Base-by-base conservation (phyloP, 2,113 vertebrate genomes). In the Glareola pratincola region DNA sequence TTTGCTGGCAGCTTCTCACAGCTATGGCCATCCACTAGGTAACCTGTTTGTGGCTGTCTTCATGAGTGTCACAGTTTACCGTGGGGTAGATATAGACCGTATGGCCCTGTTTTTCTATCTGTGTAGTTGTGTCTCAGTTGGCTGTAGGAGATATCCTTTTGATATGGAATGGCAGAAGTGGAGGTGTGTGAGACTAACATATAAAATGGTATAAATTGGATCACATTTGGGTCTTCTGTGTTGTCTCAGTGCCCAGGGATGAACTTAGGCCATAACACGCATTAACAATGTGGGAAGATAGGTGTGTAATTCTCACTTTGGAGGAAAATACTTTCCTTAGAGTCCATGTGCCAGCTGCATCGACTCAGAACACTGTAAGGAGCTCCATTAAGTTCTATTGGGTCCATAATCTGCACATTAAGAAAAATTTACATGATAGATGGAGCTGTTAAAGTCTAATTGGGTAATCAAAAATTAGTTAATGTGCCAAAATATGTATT, bases 401-500 rank as follows among this genome's bases (percentile, higher is more conserved):
- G 96, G 97, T 97, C 96, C 94, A 97, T 97, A 97, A 96, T 96
- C 94, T 94, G 60, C 95, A 62, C 92, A 94, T 97, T 96, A 97
- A 95, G 88, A 97, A 95, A 96, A 96, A 96, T 97, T 95, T 96
- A 96, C 94, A 75, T 96, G 95, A 97, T 96, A 96, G 95, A 97
- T 97, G 92, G 88, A 94, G 94, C 96, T 96, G 92, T 97, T 95
- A 95, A 94, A 95, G 76, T 97, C 94, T 96, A 97, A 97, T 96
- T 95, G 94, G 83, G 94, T 97, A 97, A 96, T 97, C 97, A 97
- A 96, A 96, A 97, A 95, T 97, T 96, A 96, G 97, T 94, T 96
- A 97, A 97, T 96, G 96, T 95, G 95, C 97, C 95, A 97, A 97
- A 97, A 97, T 96, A 95, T 92, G 94, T 97, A 97, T 97, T 97